phyloP scores from a whole-genome alignment of 2,888 invertebrate species.

The Heliconius charithonia region DNA sequence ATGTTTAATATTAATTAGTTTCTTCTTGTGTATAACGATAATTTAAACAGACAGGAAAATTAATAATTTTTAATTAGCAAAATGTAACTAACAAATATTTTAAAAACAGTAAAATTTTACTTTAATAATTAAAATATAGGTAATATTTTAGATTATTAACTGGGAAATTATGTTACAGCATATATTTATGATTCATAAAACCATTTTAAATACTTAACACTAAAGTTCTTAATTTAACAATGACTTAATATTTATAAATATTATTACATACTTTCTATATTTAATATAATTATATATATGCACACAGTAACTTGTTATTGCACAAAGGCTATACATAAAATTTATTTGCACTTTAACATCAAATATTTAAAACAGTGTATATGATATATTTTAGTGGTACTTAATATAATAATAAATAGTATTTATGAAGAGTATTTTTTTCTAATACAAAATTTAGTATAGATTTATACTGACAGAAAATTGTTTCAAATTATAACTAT shows the following conservation, averaged over 20 bases:
- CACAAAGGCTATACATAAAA: conserved; percentile 42
- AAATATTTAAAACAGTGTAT: conserved; percentile 3
- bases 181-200: conserved; percentile 11
- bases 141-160: conserved; percentile 18
- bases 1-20: background rate
- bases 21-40: background rate
- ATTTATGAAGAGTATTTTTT: conserved; percentile 11
- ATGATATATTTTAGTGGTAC: conserved; percentile 13
- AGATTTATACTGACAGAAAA: background rate
- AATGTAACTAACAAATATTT: conserved; percentile 39
- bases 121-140: too few species aligned
- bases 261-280: background rate
- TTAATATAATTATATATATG: conserved; percentile 9
- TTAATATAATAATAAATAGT: conserved; percentile 1
- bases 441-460: background rate
- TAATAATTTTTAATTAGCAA: background rate
- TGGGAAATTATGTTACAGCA: conserved; percentile 38
- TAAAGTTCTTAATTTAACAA: conserved; percentile 14
- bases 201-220: conserved; percentile 22
- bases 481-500: background rate
- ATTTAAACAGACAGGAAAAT: background rate
- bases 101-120: conserved; percentile 33
- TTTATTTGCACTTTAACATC: conserved; percentile 36
- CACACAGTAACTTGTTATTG: conserved; percentile 43
- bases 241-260: conserved; percentile 22